Evolutionary conservation across 1,140 invertebrate genomes (phyloP).

Genomic region (Drosophila navojoa): DNA sequence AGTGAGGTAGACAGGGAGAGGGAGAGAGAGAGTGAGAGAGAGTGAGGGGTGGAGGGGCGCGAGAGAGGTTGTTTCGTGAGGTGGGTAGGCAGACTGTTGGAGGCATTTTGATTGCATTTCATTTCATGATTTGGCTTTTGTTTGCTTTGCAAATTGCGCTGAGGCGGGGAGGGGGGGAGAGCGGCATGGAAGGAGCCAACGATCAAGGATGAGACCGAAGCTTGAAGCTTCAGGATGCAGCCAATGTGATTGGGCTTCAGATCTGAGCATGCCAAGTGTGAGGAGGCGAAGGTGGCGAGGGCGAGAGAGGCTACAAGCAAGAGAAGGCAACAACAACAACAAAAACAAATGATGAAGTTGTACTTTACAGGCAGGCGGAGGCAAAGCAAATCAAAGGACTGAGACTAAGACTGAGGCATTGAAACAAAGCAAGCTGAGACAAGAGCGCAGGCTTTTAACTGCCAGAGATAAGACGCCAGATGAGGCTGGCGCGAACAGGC

Average conservation of each 20-base stretch:
- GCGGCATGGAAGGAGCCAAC: not conserved
- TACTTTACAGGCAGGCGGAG: no score
- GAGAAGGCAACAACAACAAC: no score
- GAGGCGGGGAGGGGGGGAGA: conserved; percentile 16
- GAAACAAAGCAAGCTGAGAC: no score
- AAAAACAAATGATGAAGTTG: no score
- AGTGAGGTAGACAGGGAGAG: conserved; percentile 6
- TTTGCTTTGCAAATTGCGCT: conserved; percentile 77
- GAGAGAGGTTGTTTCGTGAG: not conserved
- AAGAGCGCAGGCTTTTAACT: no score
- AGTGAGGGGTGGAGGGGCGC: not conserved
- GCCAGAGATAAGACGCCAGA: not conserved
- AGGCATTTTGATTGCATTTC: conserved; percentile 77
- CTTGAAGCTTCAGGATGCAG: not conserved
- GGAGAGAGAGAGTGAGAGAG: not conserved
- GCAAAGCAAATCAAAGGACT: no score
- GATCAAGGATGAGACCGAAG: not conserved
- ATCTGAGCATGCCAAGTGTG: not conserved
- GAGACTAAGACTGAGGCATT: no score
- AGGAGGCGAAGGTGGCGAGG: not conserved
- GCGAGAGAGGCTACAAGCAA: not conserved
- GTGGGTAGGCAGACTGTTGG: conserved; percentile 29
- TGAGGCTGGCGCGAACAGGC: not conserved
- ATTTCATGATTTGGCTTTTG: conserved; percentile 68
- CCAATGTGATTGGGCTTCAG: not conserved